These are phyloP conservation scores for Acrocyrtus sp. DNA, from an alignment of 2,888 invertebrate genomes.

Conservation along the genomic window DNA sequence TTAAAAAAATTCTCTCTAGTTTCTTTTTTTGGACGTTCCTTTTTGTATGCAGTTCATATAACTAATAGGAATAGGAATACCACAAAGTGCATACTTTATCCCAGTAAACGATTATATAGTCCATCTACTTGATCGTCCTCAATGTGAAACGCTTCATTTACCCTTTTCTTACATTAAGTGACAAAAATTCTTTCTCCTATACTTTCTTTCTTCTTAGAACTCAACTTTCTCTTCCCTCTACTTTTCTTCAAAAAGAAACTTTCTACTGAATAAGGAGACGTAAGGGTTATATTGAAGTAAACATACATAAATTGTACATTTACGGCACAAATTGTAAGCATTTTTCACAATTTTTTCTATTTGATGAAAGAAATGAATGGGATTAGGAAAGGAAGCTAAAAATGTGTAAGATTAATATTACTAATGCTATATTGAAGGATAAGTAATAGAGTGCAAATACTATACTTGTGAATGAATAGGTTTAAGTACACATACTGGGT, in stretches of 20 bases:
- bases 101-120: constrained; percentile 30
- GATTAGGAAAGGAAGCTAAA: too few relatives aligned
- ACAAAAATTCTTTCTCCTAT: constrained; percentile 15
- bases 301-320: too few relatives aligned
- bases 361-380: too few relatives aligned
- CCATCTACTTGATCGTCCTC: constrained; percentile 17
- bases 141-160: constrained; percentile 30
- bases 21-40: constrained; percentile 1
- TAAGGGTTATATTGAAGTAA: too few relatives aligned
- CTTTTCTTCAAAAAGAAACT: neutral
- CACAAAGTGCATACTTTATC: constrained; percentile 7
- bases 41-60: neutral
- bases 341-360: too few relatives aligned
- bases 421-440: too few relatives aligned
- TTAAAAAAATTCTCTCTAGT: neutral
- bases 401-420: too few relatives aligned
- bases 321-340: too few relatives aligned
- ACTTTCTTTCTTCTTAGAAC: too few relatives aligned
- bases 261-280: neutral
- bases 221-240: neutral
- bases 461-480: too few relatives aligned
- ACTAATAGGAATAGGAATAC: neutral
- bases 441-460: too few relatives aligned
- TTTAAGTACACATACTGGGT: too few relatives aligned
- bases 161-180: constrained; percentile 28